Evolutionary conservation across 1,140 invertebrate genomes (phyloP), one percentile per base, ranked within the genome.

Genomic region (Tyrophagus putrescentiae): DNA sequence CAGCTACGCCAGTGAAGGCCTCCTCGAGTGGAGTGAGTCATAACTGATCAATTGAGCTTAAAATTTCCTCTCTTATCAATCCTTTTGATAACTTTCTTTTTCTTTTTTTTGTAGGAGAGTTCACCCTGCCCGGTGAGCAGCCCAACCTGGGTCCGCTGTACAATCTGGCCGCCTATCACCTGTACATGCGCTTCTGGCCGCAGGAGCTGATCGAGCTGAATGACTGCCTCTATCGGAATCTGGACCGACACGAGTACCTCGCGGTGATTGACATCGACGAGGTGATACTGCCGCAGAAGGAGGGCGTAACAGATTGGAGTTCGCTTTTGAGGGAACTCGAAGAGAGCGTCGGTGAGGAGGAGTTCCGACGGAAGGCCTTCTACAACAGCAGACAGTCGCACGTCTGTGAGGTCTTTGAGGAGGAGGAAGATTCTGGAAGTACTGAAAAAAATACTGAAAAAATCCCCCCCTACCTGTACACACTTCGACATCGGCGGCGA

Each of bases 1-100:
- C 13, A 69, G 76, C 62, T 82, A 82, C 67, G 72, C 72, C 31
- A 69, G 70, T 11, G 28, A 48, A 28, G 48, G 13, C 65, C 73
- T 13, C 32, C 70, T 78, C 25, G 11, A 13, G n/a, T 39, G 13
- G n/a, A n/a, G n/a, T n/a, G n/a, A n/a, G n/a, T n/a, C n/a, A n/a
- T n/a, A n/a, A n/a, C n/a, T n/a, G n/a, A n/a, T n/a, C n/a, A n/a
- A n/a, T n/a, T n/a, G n/a, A n/a, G n/a, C n/a, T n/a, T n/a, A n/a
- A n/a, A n/a, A n/a, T n/a, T n/a, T n/a, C n/a, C n/a, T n/a, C n/a
- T n/a, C n/a, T 39, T 13, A 13, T 39, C 13, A 39, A 13, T 39
- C 13, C 21, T 21, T 13, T 39, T 39, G 21, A 39, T 39, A 13
- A 21, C 36, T 13, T 13, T 39, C 13, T 21, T 39, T 39, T 39